phyloP scores from a whole-genome alignment of 2,888 invertebrate genomes.

The Lycophotia porphyrea region DNA sequence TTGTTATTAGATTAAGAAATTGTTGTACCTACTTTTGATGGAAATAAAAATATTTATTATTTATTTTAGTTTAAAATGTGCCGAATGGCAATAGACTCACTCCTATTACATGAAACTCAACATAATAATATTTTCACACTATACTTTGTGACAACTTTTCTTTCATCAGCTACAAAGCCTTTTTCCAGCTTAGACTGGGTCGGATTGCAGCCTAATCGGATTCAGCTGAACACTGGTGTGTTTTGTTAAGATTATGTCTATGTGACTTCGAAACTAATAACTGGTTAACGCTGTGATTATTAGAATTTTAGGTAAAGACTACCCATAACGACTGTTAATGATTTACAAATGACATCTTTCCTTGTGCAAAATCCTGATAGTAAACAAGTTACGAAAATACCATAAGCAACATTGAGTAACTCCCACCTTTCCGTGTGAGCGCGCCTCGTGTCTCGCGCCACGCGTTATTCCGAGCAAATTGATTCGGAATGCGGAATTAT shows the following conservation, averaged over 20 bases:
- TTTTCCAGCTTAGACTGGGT: neutral
- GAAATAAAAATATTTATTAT: no score
- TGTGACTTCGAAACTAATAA: neutral
- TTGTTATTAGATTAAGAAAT: no score
- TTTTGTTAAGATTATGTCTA: neutral
- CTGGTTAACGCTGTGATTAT: neutral
- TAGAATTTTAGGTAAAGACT: neutral
- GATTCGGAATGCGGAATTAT: constrained; percentile 60
- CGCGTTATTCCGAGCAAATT: constrained; percentile 61
- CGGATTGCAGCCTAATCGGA: neutral
- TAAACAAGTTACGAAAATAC: constrained; percentile 30
- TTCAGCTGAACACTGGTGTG: neutral
- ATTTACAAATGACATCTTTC: neutral
- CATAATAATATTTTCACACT: neutral
- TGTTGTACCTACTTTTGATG: no score
- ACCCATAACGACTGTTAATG: neutral
- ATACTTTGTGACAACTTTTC: neutral
- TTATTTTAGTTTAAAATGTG: neutral
- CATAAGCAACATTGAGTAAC: neutral
- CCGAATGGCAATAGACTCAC: neutral
- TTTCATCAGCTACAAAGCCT: neutral
- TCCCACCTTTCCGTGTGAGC: constrained; percentile 29
- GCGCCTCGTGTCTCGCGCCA: constrained; percentile 12
- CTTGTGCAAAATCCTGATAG: neutral
- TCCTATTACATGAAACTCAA: neutral